Base-by-base conservation (phyloP, 2,888 invertebrate genomes). In the Meiosimyza decipiens region DNA sequence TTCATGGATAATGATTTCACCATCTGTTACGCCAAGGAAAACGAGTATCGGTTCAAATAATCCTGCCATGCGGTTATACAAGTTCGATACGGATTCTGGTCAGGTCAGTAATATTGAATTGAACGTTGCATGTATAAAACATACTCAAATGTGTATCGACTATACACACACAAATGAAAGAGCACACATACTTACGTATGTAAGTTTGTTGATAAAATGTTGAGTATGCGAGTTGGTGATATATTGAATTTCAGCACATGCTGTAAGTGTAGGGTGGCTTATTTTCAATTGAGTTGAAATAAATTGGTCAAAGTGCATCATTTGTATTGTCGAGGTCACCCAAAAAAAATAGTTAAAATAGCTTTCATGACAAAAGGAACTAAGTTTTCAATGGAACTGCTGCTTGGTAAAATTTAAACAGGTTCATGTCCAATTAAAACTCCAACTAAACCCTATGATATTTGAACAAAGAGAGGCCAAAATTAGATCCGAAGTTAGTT, bases 1-100 rank as follows among this genome's bases (percentile, higher is more conserved):
- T 63, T 95, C 95, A 7, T 95, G 96, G 92, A 92, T 93, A 77
- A 92, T 97, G 88, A 89, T 97, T 82, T 93, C 96, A 49, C 97
- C 97, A 28, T 94, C 97, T 57, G 92, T 98, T 77, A 95, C 95
- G 73, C 97, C 98, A 0, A 92, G 93, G 87, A 92, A 93, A 77
- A 92, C 93, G 71, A 90, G 90, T 51, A 91, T 91, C 60, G 93
- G 93, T 55, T 91, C 94, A 70, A 95, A 95, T 83, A 97, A 97
- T 88, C 96, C 96, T 2, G 95, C 95, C 55, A 88, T 97, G 75
- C 90, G 97, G 77, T 91, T 96, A 63, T 96, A 95, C 89, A 94
- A 95, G 88, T 97, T 96, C 85, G 94, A 96, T 87, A 94, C 93
- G 77, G 92, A 93, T 83, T 92, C 93, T 68, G 95, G 95, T 80